phyloP scores from a whole-genome alignment of 1,140 invertebrate species.

The Drosophila eugracilis region DNA sequence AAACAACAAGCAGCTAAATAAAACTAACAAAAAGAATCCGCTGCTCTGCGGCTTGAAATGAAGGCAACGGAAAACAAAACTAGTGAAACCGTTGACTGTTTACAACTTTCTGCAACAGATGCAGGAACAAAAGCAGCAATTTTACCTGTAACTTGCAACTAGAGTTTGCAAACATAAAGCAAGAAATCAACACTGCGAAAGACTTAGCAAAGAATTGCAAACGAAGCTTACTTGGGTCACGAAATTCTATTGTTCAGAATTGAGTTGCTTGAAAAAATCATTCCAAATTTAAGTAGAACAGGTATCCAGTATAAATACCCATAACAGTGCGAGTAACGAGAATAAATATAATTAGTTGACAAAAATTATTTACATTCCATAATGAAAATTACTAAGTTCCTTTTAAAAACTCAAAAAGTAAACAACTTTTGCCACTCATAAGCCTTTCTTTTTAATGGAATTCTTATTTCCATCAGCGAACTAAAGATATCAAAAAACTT shows the following conservation, averaged over 20 bases:
- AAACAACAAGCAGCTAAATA: constrained; percentile 36
- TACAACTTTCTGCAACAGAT: constrained; percentile 17
- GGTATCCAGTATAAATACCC: not conserved
- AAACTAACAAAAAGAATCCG: constrained; percentile 21
- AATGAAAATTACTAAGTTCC: too few species aligned
- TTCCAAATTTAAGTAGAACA: too few species aligned
- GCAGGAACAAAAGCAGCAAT: constrained; percentile 3
- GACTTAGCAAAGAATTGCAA: not conserved
- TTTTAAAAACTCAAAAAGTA: too few species aligned
- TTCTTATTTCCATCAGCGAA: constrained; percentile 12
- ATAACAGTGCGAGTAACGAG: not conserved
- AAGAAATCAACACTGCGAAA: constrained; percentile 9
- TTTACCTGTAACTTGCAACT: constrained; percentile 17
- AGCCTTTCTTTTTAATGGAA: not conserved
- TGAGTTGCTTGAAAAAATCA: too few species aligned
- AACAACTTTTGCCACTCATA: too few species aligned
- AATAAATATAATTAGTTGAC: too few species aligned
- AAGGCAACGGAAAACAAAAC: constrained; percentile 22
- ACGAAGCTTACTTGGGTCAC: constrained; percentile 7
- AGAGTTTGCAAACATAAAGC: constrained; percentile 2
- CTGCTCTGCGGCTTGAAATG: constrained; percentile 7
- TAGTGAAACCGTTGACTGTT: constrained; percentile 22
- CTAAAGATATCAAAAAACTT: constrained; percentile 6
- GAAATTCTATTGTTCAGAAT: not conserved
- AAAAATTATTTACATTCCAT: too few species aligned